A percentile compares a stretch with the other conserved stretches of the same genome.
phyloP scores from a whole-genome alignment of 2,888 invertebrate genomes.

The Drosophila kambysellisi region DNA sequence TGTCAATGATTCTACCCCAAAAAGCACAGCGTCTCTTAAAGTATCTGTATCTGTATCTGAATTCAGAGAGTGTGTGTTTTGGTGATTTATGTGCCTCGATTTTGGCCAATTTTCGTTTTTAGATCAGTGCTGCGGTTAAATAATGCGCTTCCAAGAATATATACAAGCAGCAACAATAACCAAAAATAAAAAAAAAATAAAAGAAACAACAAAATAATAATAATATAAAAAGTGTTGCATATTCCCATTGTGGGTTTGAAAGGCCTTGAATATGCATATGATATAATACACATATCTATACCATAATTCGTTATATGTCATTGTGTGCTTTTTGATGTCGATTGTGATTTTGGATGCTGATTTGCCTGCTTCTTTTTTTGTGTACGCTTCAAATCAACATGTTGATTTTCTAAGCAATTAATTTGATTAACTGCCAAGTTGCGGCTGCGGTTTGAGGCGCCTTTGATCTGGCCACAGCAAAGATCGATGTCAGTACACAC shows the following conservation, averaged over 20 bases:
- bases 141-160: constrained; percentile 79
- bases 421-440: constrained; percentile 76
- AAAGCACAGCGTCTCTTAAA: constrained; percentile 33
- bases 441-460: constrained; percentile 63
- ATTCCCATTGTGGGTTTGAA: constrained; percentile 43
- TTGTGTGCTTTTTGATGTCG: constrained; percentile 58
- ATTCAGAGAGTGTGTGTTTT: constrained; percentile 40
- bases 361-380: constrained; percentile 28
- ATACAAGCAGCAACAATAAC: constrained; percentile 40
- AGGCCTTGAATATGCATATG: constrained; percentile 75
- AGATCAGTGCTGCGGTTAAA: constrained; percentile 73
- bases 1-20: constrained; percentile 79
- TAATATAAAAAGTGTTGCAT: constrained; percentile 55
- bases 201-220: constrained; percentile 17
- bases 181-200: constrained; percentile 19
- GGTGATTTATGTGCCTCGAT: constrained; percentile 79
- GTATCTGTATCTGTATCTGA: constrained; percentile 21
- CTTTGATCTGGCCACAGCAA: constrained; percentile 54
- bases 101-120: constrained; percentile 82
- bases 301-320: constrained; percentile 74
- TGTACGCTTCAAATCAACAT: constrained; percentile 59
- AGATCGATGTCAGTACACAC: constrained; percentile 46
- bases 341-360: constrained; percentile 42
- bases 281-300: constrained; percentile 56
- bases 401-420: constrained; percentile 80